Evolutionary conservation across 1,140 invertebrate genomes (phyloP).

Genomic region (Caenorhabditis remanei): DNA sequence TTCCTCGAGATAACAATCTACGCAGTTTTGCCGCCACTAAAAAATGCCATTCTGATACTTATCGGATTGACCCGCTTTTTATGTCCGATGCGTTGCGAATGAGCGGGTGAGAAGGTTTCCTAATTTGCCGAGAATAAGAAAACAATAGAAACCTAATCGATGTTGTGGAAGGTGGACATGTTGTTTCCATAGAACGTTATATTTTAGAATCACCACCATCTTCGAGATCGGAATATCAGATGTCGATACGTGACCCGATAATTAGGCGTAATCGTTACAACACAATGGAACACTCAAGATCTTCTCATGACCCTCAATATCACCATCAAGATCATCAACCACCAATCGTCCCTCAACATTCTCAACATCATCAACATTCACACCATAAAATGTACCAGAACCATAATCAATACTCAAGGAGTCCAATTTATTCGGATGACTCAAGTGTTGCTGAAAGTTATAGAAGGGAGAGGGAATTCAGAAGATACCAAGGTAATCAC

Average conservation of each 20-base stretch:
- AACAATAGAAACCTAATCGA: conserved; percentile 5
- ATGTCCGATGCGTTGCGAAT: conserved; percentile 19
- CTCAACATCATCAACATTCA: conserved; percentile 25
- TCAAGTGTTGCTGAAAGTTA: conserved; percentile 53
- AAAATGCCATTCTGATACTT: conserved; percentile 39
- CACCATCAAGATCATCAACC: conserved; percentile 8
- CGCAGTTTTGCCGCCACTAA: conserved; percentile 21
- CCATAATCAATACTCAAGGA: conserved; percentile 49
- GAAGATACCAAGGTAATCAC: conserved; percentile 49
- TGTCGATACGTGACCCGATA: conserved; percentile 60
- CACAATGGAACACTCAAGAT: conserved; percentile 46
- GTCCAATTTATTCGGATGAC: conserved; percentile 63
- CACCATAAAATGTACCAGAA: conserved; percentile 52
- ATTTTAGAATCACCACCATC: conserved; percentile 63
- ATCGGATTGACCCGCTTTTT: conserved; percentile 44
- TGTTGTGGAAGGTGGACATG: background rate
- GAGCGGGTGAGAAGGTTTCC: background rate
- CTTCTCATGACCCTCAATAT: conserved; percentile 16
- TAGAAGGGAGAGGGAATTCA: conserved; percentile 8
- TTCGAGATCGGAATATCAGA: conserved; percentile 60
- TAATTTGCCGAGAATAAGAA: conserved; percentile 34
- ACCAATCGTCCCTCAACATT: background rate
- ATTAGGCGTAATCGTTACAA: conserved; percentile 53
- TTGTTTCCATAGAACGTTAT: background rate
- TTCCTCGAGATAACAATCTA: conserved; percentile 10